These are phyloP conservation scores for Dendrocincla fuliginosa DNA, from an alignment of 2,797 vertebrate genomes.

Conservation along the genomic window DNA sequence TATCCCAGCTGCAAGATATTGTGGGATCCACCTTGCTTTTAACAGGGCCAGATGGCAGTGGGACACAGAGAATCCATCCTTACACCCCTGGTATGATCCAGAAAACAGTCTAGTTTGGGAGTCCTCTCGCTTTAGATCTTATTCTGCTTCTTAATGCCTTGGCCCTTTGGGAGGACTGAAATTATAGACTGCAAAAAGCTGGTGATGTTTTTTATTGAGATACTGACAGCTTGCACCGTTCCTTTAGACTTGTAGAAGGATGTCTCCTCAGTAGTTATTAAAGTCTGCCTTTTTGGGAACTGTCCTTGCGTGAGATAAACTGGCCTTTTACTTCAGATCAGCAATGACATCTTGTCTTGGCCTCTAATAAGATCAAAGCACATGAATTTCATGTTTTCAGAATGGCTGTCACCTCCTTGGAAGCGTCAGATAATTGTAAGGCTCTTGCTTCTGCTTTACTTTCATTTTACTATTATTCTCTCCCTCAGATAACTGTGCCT, in stretches of 20 bases:
- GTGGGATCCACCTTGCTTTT: not conserved
- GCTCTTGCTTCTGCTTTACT: slow-evolving; percentile 16
- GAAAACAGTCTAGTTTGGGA: not conserved
- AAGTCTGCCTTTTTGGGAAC: not conserved
- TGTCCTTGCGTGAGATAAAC: slow-evolving; percentile 20
- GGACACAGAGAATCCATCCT: not conserved
- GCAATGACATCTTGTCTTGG: slow-evolving; percentile 24
- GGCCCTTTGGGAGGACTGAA: not conserved
- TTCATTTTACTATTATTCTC: slow-evolving; percentile 25
- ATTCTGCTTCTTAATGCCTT: not conserved
- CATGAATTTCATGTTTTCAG: slow-evolving; percentile 30
- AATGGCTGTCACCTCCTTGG: slow-evolving; percentile 31
- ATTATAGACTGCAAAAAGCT: not conserved
- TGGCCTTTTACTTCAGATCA: slow-evolving; percentile 44
- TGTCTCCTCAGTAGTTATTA: not conserved
- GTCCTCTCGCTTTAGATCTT: not conserved
- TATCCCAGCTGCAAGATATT: not conserved
- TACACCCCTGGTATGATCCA: not conserved
- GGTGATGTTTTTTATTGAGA: not conserved
- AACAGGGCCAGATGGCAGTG: not conserved
- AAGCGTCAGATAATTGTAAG: slow-evolving; percentile 34
- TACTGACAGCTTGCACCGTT: not conserved
- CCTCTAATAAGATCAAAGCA: slow-evolving; percentile 31
- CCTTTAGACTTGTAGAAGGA: not conserved
- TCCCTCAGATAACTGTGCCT: not conserved